Evolutionary conservation across 2,113 vertebrate species (phyloP).

Genomic region (Buteo buteo): DNA sequence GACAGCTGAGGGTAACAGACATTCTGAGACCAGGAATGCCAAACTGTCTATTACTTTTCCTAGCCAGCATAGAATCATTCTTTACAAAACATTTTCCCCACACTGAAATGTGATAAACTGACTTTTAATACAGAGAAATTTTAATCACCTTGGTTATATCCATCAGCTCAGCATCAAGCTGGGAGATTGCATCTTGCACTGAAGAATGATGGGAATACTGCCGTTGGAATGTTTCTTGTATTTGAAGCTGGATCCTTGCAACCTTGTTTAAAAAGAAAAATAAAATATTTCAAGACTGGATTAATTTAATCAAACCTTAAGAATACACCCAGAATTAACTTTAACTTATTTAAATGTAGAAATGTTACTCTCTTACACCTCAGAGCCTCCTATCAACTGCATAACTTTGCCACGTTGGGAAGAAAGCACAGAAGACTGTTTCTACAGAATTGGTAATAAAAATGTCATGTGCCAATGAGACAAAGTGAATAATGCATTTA

Average conservation of each 20-base stretch:
- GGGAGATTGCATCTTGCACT: slow-evolving; percentile 88
- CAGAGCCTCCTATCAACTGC: neutral
- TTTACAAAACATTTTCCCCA: neutral
- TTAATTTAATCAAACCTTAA: neutral
- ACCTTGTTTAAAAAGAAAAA: slow-evolving; percentile 76
- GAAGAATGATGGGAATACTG: slow-evolving; percentile 90
- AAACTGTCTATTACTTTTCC: neutral
- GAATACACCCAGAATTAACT: neutral
- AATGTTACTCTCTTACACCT: neutral
- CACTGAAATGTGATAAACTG: neutral
- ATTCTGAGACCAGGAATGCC: neutral
- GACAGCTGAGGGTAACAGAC: neutral
- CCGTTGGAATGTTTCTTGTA: slow-evolving; percentile 88
- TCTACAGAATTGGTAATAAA: neutral
- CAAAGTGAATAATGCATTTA: neutral
- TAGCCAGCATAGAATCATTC: neutral
- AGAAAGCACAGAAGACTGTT: neutral
- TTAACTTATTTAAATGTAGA: neutral
- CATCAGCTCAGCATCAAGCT: slow-evolving; percentile 93
- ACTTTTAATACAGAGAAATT: neutral
- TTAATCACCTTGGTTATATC: slow-evolving; percentile 90
- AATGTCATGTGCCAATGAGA: neutral
- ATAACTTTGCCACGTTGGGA: neutral
- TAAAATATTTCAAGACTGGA: neutral
- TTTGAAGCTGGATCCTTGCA: slow-evolving; percentile 94